phyloP scores from a whole-genome alignment of 2,113 vertebrate species.

The Platichthys flesus region DNA sequence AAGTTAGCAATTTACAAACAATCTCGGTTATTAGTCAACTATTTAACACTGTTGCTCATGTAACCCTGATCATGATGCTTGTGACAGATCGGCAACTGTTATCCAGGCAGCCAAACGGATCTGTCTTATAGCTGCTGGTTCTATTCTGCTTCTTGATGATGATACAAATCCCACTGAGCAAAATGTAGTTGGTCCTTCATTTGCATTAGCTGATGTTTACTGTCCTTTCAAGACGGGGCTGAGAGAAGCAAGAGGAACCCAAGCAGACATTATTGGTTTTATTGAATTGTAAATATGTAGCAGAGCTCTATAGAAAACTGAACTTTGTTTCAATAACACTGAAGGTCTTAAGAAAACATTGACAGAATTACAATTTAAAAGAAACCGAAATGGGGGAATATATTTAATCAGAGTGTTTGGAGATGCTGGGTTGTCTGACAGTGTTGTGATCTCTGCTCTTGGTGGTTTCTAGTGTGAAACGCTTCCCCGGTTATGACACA shows the following conservation, averaged over 20 bases:
- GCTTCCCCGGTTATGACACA: conserved; percentile 95
- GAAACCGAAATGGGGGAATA: too few relatives aligned
- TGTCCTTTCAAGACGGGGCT: conserved; percentile 83
- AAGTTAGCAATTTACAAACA: neutral
- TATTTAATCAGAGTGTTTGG: neutral
- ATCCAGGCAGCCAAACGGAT: too few relatives aligned
- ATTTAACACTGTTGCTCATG: too few relatives aligned
- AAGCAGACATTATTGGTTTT: neutral
- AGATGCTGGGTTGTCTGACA: neutral
- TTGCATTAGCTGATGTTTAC: conserved; percentile 75
- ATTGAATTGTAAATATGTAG: neutral
- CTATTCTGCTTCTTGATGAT: conserved; percentile 73
- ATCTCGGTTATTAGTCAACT: too few relatives aligned
- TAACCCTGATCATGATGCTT: too few relatives aligned
- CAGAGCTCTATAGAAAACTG: neutral
- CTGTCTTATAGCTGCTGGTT: neutral
- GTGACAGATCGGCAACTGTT: too few relatives aligned
- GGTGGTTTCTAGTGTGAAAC: conserved; percentile 86
- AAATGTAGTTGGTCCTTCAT: conserved; percentile 83
- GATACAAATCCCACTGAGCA: conserved; percentile 67
- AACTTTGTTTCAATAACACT: too few relatives aligned
- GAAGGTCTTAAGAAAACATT: too few relatives aligned
- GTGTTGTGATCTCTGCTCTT: neutral
- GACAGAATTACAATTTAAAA: neutral
- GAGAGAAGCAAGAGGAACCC: conserved; percentile 59